Evolutionary conservation across 1,140 invertebrate species (phyloP).

Genomic region (Drosophila insularis): DNA sequence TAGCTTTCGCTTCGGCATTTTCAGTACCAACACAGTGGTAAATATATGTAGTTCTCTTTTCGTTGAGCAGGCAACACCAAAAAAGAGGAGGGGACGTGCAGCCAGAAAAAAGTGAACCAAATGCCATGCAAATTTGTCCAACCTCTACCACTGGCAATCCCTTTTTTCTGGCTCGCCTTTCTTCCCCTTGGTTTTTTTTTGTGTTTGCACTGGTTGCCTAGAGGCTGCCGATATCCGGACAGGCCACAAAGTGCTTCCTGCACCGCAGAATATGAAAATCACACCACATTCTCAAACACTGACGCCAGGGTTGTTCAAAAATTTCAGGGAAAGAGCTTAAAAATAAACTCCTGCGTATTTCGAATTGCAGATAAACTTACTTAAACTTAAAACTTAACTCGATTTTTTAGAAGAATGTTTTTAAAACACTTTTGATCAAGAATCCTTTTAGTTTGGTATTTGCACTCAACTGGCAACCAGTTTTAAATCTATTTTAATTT

Average conservation of each 20-base stretch:
- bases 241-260: constrained; percentile 54
- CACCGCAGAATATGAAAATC: constrained; percentile 52
- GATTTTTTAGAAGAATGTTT: too few species aligned
- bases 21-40: constrained; percentile 31
- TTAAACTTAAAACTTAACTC: not conserved
- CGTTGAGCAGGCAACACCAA: constrained; percentile 16
- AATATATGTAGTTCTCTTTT: constrained; percentile 26
- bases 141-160: constrained; percentile 1
- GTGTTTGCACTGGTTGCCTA: constrained; percentile 20
- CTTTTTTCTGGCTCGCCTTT: not conserved
- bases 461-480: too few species aligned
- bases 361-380: not conserved
- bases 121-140: constrained; percentile 30
- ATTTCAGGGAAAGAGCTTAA: not conserved
- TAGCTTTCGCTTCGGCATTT: constrained; percentile 57
- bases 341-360: not conserved
- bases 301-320: constrained; percentile 3
- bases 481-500: too few species aligned
- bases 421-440: too few species aligned
- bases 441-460: too few species aligned
- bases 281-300: constrained; percentile 3
- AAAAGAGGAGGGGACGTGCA: constrained; percentile 28
- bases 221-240: constrained; percentile 36
- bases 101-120: constrained; percentile 27
- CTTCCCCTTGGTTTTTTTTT: constrained; percentile 23